phyloP scores from a whole-genome alignment of 2,888 invertebrate genomes.

The Drosophila neonasuta region DNA sequence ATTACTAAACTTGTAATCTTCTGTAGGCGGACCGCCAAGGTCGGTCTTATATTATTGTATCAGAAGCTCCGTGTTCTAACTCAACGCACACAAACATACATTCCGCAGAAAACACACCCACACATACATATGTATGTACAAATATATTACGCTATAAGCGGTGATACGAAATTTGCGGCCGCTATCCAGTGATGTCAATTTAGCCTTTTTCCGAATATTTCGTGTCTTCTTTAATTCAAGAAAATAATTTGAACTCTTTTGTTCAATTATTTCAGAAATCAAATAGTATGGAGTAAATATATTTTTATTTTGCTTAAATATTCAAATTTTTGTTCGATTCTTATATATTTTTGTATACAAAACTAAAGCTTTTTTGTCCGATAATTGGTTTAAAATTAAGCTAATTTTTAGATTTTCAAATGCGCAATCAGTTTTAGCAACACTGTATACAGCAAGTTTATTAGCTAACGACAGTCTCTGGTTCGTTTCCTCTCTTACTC shows the following conservation, averaged over 20 bases:
- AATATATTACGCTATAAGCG: not conserved
- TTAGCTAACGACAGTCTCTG: slow-evolving; percentile 11
- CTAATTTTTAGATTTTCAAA: not conserved
- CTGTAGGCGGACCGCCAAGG: slow-evolving; percentile 14
- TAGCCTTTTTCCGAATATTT: not conserved
- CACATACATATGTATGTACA: not conserved
- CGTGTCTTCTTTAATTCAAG: too few relatives aligned
- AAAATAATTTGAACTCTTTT: too few relatives aligned
- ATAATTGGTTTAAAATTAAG: too few relatives aligned
- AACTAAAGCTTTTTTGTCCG: too few relatives aligned
- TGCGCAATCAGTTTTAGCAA: not conserved
- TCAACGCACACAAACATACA: not conserved
- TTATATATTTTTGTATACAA: too few relatives aligned
- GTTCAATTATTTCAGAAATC: too few relatives aligned
- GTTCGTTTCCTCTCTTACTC: slow-evolving; percentile 13
- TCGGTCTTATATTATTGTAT: slow-evolving; percentile 14
- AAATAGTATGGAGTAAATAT: too few relatives aligned
- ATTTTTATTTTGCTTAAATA: too few relatives aligned
- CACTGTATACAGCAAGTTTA: slow-evolving; percentile 1
- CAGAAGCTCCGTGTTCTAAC: slow-evolving; percentile 9
- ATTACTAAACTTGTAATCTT: slow-evolving; percentile 9
- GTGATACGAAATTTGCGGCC: slow-evolving; percentile 4
- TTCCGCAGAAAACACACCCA: too few relatives aligned
- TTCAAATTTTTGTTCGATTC: too few relatives aligned
- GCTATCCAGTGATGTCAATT: not conserved